phyloP scores from a whole-genome alignment of 2,888 invertebrate species.

The Synergus umbraculus region DNA sequence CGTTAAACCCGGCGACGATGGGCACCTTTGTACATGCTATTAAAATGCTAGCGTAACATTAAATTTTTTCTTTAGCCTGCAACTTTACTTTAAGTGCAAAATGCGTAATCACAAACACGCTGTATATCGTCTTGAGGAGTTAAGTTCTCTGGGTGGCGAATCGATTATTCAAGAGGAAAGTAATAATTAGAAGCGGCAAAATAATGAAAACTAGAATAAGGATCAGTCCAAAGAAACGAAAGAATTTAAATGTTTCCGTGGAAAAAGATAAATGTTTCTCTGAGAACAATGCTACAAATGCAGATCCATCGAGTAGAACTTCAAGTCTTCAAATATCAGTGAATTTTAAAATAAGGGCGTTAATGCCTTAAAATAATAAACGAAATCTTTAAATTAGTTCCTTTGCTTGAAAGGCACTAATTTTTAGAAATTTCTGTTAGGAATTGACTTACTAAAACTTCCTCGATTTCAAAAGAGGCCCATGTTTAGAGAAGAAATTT shows the following conservation, averaged over 20 bases:
- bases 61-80: neutral
- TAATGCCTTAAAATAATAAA: neutral
- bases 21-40: neutral
- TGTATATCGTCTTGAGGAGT: neutral
- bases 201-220: neutral
- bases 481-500: neutral
- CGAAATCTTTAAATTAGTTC: neutral
- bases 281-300: neutral
- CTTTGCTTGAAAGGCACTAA: no score
- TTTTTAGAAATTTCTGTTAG: no score
- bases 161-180: neutral
- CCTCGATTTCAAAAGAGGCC: neutral
- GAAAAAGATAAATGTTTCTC: neutral
- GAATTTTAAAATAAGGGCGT: neutral
- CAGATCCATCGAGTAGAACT: neutral
- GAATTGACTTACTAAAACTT: neutral
- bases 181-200: neutral
- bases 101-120: slow-evolving; percentile 10
- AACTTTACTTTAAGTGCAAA: neutral
- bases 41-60: slow-evolving; percentile 16
- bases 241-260: neutral
- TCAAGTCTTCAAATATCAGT: neutral
- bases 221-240: neutral
- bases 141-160: neutral
- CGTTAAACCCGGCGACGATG: slow-evolving; percentile 29